Base-by-base conservation (phyloP, 2,888 invertebrate genomes). In the Cephus sareptanus region DNA sequence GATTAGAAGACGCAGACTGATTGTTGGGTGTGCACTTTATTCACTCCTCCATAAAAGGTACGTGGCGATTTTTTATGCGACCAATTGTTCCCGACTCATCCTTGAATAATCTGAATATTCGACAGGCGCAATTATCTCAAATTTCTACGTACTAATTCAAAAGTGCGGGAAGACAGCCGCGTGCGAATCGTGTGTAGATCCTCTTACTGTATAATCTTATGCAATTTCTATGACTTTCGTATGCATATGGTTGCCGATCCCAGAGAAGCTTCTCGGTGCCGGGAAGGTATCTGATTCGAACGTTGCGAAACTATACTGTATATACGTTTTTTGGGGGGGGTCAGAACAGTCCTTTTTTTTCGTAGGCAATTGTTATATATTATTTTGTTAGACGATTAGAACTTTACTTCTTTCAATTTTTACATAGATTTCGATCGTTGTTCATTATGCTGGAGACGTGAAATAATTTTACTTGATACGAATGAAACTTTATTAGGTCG, bases 1-100 rank as follows among this genome's bases (percentile, higher is more conserved):
- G 70, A 70, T 76, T 73, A 40, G 37, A 37, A 56, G 40, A 74
- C 40, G 74, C 69, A 76, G 70, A 75, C 69, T 68, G 79, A 80
- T 77, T 79, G 77, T 56, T 23, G 23, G 56, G 56, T 56, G 56
- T 56, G 56, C 56, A 23, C 23, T 15, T 23, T 56, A 23, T 2
- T 9, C 23, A 6, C 23, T 56, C 23, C 56, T 23, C 2, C 56
- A 56, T 23, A 56, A 23, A 15, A 23, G 56, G 56, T 56, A 56
- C 56, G 56, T 56, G 56, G 56, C 56, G 56, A 56, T 56, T 56
- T 23, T 56, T 56, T 9, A 56, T 23, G 9, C 56, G 9, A 56
- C 56, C 56, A 56, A 56, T 56, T 23, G 2, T 56, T 56, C 6
- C 1, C 56, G 23, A 56, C 56, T 9, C 56, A 56, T 56, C 23